Evolutionary conservation across 2,888 invertebrate genomes (phyloP), one percentile per base, ranked within the genome.

Genomic region (Spicauda simplicius): DNA sequence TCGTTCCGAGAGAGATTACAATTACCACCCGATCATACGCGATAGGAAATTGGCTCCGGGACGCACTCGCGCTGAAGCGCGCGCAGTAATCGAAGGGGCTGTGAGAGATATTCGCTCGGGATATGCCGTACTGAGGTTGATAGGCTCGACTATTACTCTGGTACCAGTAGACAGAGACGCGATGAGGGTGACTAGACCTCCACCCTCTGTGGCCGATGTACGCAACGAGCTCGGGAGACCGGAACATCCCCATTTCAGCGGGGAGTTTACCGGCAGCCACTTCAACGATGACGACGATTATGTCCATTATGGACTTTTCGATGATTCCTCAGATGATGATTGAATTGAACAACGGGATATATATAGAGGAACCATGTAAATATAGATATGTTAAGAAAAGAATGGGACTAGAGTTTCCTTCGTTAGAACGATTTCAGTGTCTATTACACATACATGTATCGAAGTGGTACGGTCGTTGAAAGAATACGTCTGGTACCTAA

Each of bases 401-500:
- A 10, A 3, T 48, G 48, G 48, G 48, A 16, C 48, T 45, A 33
- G 33, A 10, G 33, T 33, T 41, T 41, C 2, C 41, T 41, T 10
- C 25, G 10, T 14, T 41, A 41, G 14, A 14, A 41, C 41, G 41
- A 41, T 41, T 37, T 37, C 37, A 37, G 37, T 37, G 10, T 37
- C 37, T 37, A n/a, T n/a, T 25, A 25, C 25, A 25, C 25, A 25
- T 25, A 25, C 25, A 25, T 25, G 5, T 48, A 48, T 48, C 14
- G n/a, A 16, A 16, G 30, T 54, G 14, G 25, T 30, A 54, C 54
- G 54, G 55, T 55, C 55, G 55, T 55, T 33, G 55, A 55, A 55
- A 55, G 55, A 55, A 55, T n/a, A 55, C 55, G 55, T 55, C 55
- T 55, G 55, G 55, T 55, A 55, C 55, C 14, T 55, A 55, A 50